These are phyloP conservation scores for Micrastur ruficollis DNA, from an alignment of 2,797 vertebrate species.

Conservation along the genomic window DNA sequence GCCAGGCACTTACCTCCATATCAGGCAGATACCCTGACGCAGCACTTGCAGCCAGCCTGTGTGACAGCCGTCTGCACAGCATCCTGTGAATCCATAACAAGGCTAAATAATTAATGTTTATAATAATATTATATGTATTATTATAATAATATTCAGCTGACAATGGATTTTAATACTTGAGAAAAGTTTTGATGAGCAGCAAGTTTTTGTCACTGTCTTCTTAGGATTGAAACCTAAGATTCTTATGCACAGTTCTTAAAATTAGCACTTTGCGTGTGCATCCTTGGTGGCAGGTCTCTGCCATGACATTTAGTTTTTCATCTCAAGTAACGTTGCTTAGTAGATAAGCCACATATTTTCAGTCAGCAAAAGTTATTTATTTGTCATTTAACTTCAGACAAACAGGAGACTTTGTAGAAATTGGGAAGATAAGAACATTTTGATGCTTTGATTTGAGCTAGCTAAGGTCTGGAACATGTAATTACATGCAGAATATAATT, in stretches of 20 bases:
- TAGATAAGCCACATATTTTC: constrained; percentile 2
- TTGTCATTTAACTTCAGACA: not conserved
- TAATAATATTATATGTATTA: not conserved
- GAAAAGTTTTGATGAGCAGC: not conserved
- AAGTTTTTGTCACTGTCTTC: not conserved
- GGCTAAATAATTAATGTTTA: not conserved
- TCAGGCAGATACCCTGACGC: fast-evolving
- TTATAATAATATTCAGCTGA: not conserved
- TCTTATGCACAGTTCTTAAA: not conserved
- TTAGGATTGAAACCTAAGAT: not conserved
- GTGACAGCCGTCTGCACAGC: not conserved
- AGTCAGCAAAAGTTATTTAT: constrained; percentile 8
- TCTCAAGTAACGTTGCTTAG: not conserved
- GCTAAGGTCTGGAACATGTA: not conserved
- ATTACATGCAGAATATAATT: not conserved
- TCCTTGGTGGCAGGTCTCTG: not conserved
- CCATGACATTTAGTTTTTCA: not conserved
- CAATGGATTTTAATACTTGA: not conserved
- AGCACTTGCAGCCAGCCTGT: not conserved
- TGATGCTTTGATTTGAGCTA: not conserved
- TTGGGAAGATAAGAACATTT: not conserved
- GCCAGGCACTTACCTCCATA: no score
- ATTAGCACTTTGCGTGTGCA: not conserved
- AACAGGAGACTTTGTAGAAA: not conserved
- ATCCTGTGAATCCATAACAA: not conserved